Conservation (phyloP, 2,888 invertebrate genomes). For the Phaedon cochleariae region DNA sequence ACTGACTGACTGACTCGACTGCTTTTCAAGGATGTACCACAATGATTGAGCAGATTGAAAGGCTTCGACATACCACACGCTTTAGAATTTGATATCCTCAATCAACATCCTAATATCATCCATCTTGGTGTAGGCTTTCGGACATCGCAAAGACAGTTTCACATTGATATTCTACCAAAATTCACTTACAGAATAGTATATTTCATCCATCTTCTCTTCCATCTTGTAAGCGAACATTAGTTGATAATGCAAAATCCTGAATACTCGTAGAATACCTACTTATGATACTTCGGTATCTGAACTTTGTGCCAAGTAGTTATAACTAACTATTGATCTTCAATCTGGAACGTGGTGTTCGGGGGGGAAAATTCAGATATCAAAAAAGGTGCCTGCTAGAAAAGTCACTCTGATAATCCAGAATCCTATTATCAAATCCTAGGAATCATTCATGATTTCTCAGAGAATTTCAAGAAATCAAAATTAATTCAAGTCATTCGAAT, state of each 20-base stretch:
- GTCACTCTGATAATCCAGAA: too few relatives aligned
- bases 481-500: too few relatives aligned
- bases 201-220: not conserved
- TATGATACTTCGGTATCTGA: not conserved
- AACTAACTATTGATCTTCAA: too few relatives aligned
- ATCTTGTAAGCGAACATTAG: not conserved
- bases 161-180: not conserved
- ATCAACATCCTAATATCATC: conserved; percentile 7
- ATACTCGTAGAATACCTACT: not conserved
- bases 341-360: too few relatives aligned
- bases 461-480: too few relatives aligned
- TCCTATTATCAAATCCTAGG: too few relatives aligned
- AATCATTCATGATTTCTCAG: too few relatives aligned
- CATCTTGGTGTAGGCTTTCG: conserved; percentile 17
- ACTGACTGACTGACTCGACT: conserved; percentile 54
- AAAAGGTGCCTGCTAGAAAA: too few relatives aligned
- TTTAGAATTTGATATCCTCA: conserved; percentile 24
- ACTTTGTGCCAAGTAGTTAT: too few relatives aligned
- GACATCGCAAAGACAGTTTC: not conserved
- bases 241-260: not conserved
- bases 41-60: conserved; percentile 54
- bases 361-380: too few relatives aligned
- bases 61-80: conserved; percentile 56
- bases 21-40: conserved; percentile 54
- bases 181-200: not conserved